Percentiles rank a stretch among this genome's conserved stretches.
Conservation (phyloP, 2,113 vertebrate species). For the Plectropomus leopardus region DNA sequence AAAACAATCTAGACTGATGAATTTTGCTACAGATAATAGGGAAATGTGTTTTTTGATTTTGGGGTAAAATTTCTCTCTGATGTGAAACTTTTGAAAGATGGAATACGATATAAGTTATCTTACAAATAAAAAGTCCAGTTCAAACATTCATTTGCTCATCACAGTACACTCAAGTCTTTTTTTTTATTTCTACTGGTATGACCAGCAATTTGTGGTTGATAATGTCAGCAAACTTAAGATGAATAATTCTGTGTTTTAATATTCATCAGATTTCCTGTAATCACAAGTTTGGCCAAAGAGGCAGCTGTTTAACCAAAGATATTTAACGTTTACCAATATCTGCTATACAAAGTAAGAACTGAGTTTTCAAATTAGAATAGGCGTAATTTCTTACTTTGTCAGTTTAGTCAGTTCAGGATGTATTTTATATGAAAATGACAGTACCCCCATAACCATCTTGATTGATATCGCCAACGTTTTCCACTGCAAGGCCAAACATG, state of each 20-base stretch:
- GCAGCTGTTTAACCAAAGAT: background rate
- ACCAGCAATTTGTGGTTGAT: background rate
- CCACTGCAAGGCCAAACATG: slow-evolving; percentile 94
- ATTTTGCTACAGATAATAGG: too few species aligned
- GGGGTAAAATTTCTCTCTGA: background rate
- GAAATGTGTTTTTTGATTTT: too few species aligned
- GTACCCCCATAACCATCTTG: slow-evolving; percentile 91
- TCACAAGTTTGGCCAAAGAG: background rate
- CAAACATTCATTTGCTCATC: background rate
- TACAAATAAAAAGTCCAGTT: background rate
- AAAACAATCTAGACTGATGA: too few species aligned
- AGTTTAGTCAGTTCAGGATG: background rate
- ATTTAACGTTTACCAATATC: background rate
- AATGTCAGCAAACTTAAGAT: background rate
- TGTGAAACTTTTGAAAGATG: background rate
- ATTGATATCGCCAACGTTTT: slow-evolving; percentile 92
- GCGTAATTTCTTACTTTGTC: background rate
- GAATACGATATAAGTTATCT: background rate
- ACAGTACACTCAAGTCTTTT: background rate
- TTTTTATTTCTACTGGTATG: background rate
- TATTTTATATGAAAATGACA: slow-evolving; percentile 8
- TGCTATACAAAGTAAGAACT: too few species aligned
- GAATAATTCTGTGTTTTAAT: background rate
- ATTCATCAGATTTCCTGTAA: background rate
- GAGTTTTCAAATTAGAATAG: background rate